Conservation (phyloP, 2,888 invertebrate species). For the Cryptophagus acutangulus region DNA sequence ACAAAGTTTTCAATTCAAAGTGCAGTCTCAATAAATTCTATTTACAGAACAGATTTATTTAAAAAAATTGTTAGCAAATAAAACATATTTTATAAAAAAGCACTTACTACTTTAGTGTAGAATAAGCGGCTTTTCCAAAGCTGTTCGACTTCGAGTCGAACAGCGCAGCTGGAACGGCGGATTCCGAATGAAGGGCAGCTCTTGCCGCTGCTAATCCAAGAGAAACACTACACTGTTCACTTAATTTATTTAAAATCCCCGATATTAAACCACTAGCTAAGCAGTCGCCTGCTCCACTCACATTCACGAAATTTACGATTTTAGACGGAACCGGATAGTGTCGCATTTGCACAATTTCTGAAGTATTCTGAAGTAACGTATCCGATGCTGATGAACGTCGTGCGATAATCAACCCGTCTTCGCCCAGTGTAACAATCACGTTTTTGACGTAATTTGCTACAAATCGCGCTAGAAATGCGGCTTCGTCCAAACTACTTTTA, state of each 20-base stretch:
- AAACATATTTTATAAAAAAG: too few relatives aligned
- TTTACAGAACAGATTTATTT: too few relatives aligned
- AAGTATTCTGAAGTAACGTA: constrained; percentile 27
- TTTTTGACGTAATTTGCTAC: constrained; percentile 53
- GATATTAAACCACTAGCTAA: constrained; percentile 66
- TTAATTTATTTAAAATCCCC: constrained; percentile 54
- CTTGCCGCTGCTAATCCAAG: constrained; percentile 61
- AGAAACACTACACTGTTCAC: constrained; percentile 56
- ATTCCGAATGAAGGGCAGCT: constrained; percentile 54
- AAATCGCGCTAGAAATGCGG: constrained; percentile 37
- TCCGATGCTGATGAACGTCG: constrained; percentile 37
- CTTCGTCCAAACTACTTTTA: constrained; percentile 39
- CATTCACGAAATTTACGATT: constrained; percentile 56
- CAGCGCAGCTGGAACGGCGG: constrained; percentile 54
- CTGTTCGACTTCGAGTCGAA: too few relatives aligned
- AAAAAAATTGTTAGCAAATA: too few relatives aligned
- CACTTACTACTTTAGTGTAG: too few relatives aligned
- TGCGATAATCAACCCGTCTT: constrained; percentile 55
- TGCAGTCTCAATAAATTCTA: too few relatives aligned
- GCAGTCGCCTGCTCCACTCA: constrained; percentile 82
- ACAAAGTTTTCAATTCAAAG: too few relatives aligned
- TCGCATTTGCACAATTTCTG: constrained; percentile 20
- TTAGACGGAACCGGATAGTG: constrained; percentile 47
- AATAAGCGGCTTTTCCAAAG: too few relatives aligned
- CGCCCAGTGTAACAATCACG: constrained; percentile 60